Conservation (phyloP, 2,113 vertebrate genomes). For the Crotalus tigris region DNA sequence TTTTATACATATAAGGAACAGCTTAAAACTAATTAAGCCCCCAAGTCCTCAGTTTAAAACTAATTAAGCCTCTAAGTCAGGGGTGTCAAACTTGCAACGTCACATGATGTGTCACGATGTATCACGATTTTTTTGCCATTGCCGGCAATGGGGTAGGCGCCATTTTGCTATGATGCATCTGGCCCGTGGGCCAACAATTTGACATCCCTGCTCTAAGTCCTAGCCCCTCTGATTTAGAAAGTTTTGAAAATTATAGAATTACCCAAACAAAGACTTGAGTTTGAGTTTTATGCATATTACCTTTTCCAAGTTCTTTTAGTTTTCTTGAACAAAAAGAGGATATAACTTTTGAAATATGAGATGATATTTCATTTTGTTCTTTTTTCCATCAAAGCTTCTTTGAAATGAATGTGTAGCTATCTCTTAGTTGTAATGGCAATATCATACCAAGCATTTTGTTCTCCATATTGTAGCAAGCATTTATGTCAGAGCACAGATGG, state of each 20-base stretch:
- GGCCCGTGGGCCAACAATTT: too few species aligned
- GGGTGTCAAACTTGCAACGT: too few species aligned
- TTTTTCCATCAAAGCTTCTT: not conserved
- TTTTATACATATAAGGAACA: not conserved
- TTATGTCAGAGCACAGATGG: not conserved
- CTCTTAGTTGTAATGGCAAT: not conserved
- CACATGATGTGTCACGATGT: too few species aligned
- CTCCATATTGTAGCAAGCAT: not conserved
- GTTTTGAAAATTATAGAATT: not conserved
- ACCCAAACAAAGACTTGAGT: not conserved
- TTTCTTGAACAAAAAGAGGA: not conserved
- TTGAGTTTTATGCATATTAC: not conserved
- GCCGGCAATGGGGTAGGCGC: too few species aligned
- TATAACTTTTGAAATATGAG: not conserved
- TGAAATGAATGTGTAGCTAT: not conserved
- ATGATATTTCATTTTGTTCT: not conserved
- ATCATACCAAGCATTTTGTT: not conserved
- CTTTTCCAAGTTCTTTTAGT: not conserved
- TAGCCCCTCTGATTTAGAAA: not conserved
- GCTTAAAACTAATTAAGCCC: not conserved
- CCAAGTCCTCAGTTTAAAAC: not conserved
- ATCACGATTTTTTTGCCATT: too few species aligned
- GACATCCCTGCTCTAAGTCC: not conserved
- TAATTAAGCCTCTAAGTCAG: too few species aligned
- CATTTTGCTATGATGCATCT: too few species aligned